Percentiles rank a stretch among this genome's conserved stretches.
Conservation (phyloP, 2,888 invertebrate genomes). For the Drosophila macrospina region DNA sequence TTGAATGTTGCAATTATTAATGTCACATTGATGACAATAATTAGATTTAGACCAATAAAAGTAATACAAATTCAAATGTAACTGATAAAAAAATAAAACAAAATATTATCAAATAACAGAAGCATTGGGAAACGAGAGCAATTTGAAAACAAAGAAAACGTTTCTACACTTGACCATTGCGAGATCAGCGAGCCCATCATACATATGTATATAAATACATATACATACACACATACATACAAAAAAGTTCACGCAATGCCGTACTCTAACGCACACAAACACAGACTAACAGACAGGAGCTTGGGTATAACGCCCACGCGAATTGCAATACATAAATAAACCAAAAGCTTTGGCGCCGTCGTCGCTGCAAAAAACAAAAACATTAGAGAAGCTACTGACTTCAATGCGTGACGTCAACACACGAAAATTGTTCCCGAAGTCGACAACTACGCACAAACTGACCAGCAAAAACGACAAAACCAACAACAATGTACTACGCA, state of each 20-base stretch:
- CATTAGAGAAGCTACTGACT: slow-evolving; percentile 11
- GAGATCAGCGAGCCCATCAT: slow-evolving; percentile 28
- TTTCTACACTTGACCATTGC: slow-evolving; percentile 22
- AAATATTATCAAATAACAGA: background rate
- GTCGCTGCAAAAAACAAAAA: slow-evolving; percentile 11
- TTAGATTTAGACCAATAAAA: slow-evolving; percentile 5
- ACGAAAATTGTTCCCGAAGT: slow-evolving; percentile 61
- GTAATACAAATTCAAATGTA: too few species aligned
- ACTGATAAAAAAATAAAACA: background rate
- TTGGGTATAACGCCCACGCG: slow-evolving; percentile 66
- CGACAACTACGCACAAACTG: slow-evolving; percentile 41
- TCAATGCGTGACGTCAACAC: slow-evolving; percentile 67
- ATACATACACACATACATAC: too few species aligned
- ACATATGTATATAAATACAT: slow-evolving; percentile 4
- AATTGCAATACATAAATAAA: slow-evolving; percentile 60
- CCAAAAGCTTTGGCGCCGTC: slow-evolving; percentile 42
- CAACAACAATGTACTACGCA: slow-evolving; percentile 37
- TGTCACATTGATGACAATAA: slow-evolving; percentile 15
- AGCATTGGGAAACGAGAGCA: background rate
- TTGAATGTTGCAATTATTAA: slow-evolving; percentile 11
- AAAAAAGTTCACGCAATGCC: slow-evolving; percentile 56
- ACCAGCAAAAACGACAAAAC: slow-evolving; percentile 39
- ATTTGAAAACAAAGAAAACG: slow-evolving; percentile 21
- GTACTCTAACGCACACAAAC: slow-evolving; percentile 39
- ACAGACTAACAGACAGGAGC: slow-evolving; percentile 22